Conservation (phyloP, 2,113 vertebrate species). For the Epinephelus cyanopodus region DNA sequence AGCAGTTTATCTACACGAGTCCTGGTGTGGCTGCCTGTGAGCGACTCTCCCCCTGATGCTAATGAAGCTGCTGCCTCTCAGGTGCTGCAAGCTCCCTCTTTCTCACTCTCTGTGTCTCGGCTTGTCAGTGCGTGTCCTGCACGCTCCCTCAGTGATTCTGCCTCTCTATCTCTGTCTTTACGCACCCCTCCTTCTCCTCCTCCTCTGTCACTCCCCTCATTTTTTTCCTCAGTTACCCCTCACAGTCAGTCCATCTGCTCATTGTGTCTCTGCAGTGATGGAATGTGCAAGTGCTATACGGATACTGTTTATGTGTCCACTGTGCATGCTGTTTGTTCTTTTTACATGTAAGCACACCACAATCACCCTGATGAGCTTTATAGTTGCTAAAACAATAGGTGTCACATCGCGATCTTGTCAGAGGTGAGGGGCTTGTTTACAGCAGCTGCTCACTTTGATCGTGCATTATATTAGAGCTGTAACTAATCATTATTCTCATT, state of each 20-base stretch:
- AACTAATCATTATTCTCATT: conserved; percentile 3
- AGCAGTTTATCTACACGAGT: conserved; percentile 51
- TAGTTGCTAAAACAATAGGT: not conserved
- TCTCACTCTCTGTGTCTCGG: conserved; percentile 42
- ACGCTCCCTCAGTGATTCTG: conserved; percentile 59
- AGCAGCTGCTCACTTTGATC: not conserved
- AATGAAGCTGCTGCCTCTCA: conserved; percentile 67
- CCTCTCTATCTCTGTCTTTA: conserved; percentile 62
- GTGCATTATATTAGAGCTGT: not conserved
- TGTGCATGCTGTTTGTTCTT: conserved; percentile 10
- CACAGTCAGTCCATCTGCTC: conserved; percentile 83
- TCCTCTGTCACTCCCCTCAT: conserved; percentile 59
- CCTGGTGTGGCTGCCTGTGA: conserved; percentile 59
- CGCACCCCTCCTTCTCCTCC: conserved; percentile 53
- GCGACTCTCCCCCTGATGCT: conserved; percentile 54
- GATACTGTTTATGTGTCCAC: conserved; percentile 23
- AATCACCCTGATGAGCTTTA: conserved; percentile 2
- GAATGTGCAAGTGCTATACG: conserved; percentile 37
- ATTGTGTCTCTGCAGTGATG: conserved; percentile 69
- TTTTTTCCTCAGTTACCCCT: conserved; percentile 67
- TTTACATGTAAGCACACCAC: not conserved
- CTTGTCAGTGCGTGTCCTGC: conserved; percentile 59
- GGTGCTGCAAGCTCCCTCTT: conserved; percentile 62
- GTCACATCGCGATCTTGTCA: not conserved
- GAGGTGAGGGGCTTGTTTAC: not conserved